Evolutionary conservation across 2,113 vertebrate species (phyloP), one percentile per base, ranked within the genome.

Genomic region (Ptilonorhynchus violaceus): DNA sequence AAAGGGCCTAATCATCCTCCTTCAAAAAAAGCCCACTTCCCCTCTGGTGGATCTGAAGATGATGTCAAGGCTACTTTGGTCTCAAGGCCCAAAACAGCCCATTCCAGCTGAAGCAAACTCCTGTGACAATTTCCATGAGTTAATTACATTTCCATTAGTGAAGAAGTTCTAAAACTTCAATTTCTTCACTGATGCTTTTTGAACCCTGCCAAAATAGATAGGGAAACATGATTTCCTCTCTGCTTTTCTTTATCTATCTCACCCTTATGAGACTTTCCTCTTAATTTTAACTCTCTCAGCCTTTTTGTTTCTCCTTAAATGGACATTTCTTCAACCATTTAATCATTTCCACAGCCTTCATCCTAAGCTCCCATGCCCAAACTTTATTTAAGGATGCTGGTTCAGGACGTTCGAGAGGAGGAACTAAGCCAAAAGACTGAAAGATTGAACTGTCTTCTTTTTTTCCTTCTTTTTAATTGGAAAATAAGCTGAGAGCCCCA

Each of bases 81-180:
- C 72, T 81, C 47, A 30, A 70, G 72, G 63, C 53, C 64, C 60
- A 78, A 74, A 89, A 2, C 31, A 84, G 66, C 49, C 39, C 27
- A 10, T 67, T 77, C 50, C 60, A 81, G 55, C 83, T 69, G 59
- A 63, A 77, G 50, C 52, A 30, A 92, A 28, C 41, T 60, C 91
- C 64, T 88, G 63, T 81, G 84, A 70, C 44, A 39, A 74, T 44
- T 91, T 89, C 85, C 79, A 60, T 33, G 69, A 81, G 64, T 92
- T 96, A 95, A 96, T 97, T 97, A 84, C 81, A 84, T 92, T 96
- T 92, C 82, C 85, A 86, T 94, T 78, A 86, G 47, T 30, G 72
- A 86, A 90, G 67, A n/a, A 91, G 80, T 92, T 93, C 95, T 91
- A 30, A 95, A 96, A 81, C 79, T 89, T 88, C 72, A 8, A 60